A percentile compares a stretch with the other conserved stretches of the same genome.
These are phyloP conservation scores for Physocephala rufipes DNA, from an alignment of 2,888 invertebrate species.

Conservation along the genomic window DNA sequence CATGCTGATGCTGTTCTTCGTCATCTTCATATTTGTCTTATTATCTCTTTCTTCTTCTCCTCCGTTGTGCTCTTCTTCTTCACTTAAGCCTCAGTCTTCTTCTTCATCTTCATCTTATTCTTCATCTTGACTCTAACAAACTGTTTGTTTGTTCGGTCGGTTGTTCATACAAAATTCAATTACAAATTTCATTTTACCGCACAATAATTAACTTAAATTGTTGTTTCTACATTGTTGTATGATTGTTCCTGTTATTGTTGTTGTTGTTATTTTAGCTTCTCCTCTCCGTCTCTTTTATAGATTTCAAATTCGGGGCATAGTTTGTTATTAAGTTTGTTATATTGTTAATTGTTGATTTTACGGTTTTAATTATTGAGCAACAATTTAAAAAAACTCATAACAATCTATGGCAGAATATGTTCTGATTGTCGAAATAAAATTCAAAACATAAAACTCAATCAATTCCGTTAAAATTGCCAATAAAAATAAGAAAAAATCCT, in stretches of 20 bases:
- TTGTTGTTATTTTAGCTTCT: conserved; percentile 1
- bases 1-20: no score
- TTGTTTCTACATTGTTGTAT: conserved; percentile 2
- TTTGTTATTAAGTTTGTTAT: no score
- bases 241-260: background rate
- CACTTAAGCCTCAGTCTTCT: no score
- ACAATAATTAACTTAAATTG: conserved; percentile 46
- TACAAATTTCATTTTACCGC: conserved; percentile 46
- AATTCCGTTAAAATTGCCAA: background rate
- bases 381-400: background rate
- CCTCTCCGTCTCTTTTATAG: background rate
- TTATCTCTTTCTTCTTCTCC: no score
- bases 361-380: background rate
- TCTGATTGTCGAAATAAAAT: background rate
- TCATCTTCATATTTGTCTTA: no score
- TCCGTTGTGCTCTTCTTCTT: no score
- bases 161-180: conserved; percentile 46
- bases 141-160: conserved; percentile 34
- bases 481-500: no score
- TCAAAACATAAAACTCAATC: background rate
- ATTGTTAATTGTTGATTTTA: background rate
- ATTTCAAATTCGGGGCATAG: background rate
- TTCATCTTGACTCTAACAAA: conserved; percentile 8
- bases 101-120: conserved; percentile 13
- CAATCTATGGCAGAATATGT: background rate